Conservation (phyloP, 2,113 vertebrate genomes). For the Xiphorhynchus elegans region DNA sequence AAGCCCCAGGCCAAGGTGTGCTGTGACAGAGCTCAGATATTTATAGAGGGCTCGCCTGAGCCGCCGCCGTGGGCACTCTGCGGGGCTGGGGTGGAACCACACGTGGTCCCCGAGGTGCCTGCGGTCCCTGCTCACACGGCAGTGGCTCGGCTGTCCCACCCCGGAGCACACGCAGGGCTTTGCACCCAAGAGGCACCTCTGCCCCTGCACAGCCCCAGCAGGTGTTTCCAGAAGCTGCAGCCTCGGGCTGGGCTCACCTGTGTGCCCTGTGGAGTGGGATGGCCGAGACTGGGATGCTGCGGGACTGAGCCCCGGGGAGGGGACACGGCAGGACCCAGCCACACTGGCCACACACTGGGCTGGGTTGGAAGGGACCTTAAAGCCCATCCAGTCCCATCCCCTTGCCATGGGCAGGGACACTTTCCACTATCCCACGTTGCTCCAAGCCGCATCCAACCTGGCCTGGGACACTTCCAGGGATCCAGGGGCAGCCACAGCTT, state of each 20-base stretch:
- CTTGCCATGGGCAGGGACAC: background rate
- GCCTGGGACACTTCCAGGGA: background rate
- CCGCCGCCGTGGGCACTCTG: too few relatives aligned
- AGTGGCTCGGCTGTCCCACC: background rate
- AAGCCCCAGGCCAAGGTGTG: background rate
- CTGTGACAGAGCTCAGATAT: background rate
- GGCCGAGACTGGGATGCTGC: rapidly evolving
- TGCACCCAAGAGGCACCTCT: background rate
- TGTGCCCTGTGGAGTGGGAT: background rate
- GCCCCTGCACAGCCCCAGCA: background rate
- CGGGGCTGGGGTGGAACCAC: background rate
- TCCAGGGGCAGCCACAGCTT: background rate
- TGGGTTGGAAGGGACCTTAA: rapidly evolving
- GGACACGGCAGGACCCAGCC: background rate
- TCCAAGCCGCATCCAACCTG: background rate
- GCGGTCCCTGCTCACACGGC: background rate
- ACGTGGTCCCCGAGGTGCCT: rapidly evolving
- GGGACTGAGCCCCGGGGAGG: background rate
- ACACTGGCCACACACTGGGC: background rate
- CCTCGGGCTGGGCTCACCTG: background rate
- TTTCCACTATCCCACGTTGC: background rate
- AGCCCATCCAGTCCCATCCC: background rate
- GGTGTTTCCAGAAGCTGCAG: background rate
- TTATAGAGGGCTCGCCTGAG: background rate
- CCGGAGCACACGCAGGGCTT: background rate